Percentiles rank a stretch among this genome's conserved stretches.
Evolutionary conservation across 2,797 vertebrate species (phyloP).

Genomic region (Podargus strigoides): DNA sequence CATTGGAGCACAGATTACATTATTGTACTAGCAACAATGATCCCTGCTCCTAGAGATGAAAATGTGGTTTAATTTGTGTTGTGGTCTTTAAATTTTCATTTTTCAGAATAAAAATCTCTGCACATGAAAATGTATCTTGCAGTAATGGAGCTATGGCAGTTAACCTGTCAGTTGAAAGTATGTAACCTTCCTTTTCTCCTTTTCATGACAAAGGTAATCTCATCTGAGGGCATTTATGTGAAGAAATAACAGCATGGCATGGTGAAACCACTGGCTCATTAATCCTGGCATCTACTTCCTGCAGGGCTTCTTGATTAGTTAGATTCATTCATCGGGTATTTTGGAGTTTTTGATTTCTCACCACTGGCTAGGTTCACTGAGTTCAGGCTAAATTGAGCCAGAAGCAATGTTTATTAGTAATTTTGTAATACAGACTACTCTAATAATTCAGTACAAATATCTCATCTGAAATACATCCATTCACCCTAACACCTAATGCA

Average conservation of each 20-base stretch:
- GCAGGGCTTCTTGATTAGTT: slow-evolving; percentile 76
- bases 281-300: slow-evolving; percentile 80
- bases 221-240: slow-evolving; percentile 77
- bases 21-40: slow-evolving; percentile 35
- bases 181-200: slow-evolving; percentile 78
- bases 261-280: slow-evolving; percentile 76
- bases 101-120: slow-evolving; percentile 66
- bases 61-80: slow-evolving; percentile 70
- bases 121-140: slow-evolving; percentile 64
- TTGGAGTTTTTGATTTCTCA: slow-evolving; percentile 77
- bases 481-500: slow-evolving; percentile 57
- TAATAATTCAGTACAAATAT: slow-evolving; percentile 79
- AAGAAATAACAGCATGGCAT: slow-evolving; percentile 78
- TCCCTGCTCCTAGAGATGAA: slow-evolving; percentile 55
- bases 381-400: slow-evolving; percentile 78
- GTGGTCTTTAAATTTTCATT: slow-evolving; percentile 67
- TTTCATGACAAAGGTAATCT: slow-evolving; percentile 78
- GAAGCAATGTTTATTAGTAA: slow-evolving; percentile 81
- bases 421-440: slow-evolving; percentile 75
- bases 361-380: slow-evolving; percentile 75
- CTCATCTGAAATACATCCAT: slow-evolving; percentile 71
- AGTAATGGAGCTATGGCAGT: slow-evolving; percentile 67
- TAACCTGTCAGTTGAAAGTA: slow-evolving; percentile 75
- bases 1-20: not conserved
- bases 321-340: slow-evolving; percentile 75